Evolutionary conservation across 1,140 invertebrate genomes (phyloP).

Genomic region (Zaprionus gabonicus): DNA sequence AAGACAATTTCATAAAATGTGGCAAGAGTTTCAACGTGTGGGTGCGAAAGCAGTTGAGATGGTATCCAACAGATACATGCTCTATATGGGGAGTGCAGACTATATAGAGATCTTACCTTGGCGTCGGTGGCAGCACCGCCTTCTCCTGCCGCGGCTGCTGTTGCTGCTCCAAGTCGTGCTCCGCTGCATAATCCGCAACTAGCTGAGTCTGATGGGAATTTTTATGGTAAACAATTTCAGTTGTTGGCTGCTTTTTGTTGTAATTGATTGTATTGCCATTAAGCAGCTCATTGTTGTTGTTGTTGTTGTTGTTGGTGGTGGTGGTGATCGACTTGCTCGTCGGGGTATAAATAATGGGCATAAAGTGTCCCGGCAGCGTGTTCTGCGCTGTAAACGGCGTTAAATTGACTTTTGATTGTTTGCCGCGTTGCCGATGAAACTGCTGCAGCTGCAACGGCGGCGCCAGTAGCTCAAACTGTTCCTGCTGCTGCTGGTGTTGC

Average conservation of each 20-base stretch:
- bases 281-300: conserved; percentile 79
- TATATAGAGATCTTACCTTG: conserved; percentile 62
- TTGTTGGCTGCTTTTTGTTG: conserved; percentile 62
- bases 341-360: conserved; percentile 82
- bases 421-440: conserved; percentile 65
- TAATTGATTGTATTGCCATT: conserved; percentile 75
- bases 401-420: conserved; percentile 84
- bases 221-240: conserved; percentile 74
- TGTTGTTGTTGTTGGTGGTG: conserved; percentile 48
- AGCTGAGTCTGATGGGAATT: conserved; percentile 75
- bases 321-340: conserved; percentile 60
- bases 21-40: neutral
- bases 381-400: conserved; percentile 83
- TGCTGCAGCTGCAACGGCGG: conserved; percentile 44
- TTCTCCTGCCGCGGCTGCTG: conserved; percentile 28
- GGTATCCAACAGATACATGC: neutral
- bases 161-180: conserved; percentile 29
- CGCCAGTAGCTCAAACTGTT: conserved; percentile 48
- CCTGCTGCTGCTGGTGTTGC: conserved; percentile 33
- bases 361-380: conserved; percentile 83
- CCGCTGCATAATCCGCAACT: conserved; percentile 68
- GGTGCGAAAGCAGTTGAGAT: neutral
- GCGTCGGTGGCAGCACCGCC: conserved; percentile 41
- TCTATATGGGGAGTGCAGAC: neutral
- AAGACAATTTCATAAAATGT: conserved; percentile 5